Evolutionary conservation across 2,888 invertebrate species (phyloP).

Genomic region (Gryllus longicercus): DNA sequence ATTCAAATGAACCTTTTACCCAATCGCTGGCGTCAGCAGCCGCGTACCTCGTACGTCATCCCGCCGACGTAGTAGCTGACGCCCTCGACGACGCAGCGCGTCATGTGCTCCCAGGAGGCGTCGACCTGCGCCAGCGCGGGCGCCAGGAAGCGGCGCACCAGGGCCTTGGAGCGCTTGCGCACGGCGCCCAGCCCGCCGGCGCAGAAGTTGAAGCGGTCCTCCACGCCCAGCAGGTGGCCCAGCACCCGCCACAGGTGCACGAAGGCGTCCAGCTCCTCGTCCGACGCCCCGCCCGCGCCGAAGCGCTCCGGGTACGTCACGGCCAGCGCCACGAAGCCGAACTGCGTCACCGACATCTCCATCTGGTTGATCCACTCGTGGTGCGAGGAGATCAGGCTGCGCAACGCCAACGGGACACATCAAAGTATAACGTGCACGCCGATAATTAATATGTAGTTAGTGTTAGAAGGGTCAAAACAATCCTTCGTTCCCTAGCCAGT

Average conservation of each 20-base stretch:
- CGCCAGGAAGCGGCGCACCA: not conserved
- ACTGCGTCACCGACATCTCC: slow-evolving; percentile 54
- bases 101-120: not conserved
- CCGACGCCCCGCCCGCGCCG: slow-evolving; percentile 45
- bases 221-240: slow-evolving; percentile 52
- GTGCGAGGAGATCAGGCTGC: slow-evolving; percentile 44
- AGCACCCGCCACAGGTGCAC: slow-evolving; percentile 54
- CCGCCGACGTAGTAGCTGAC: not conserved
- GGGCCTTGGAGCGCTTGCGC: not conserved
- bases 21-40: too few species aligned
- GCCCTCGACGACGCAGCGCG: not conserved
- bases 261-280: slow-evolving; percentile 52
- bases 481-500: too few species aligned
- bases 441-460: too few species aligned
- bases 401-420: slow-evolving; percentile 43
- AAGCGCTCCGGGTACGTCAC: slow-evolving; percentile 49
- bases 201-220: slow-evolving; percentile 36
- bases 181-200: not conserved
- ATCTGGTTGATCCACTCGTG: slow-evolving; percentile 48
- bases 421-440: not conserved
- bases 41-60: not conserved
- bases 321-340: slow-evolving; percentile 51
- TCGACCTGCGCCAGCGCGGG: not conserved
- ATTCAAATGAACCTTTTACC: too few species aligned
- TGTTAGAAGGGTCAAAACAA: too few species aligned